Conservation (phyloP, 2,888 invertebrate genomes). For the Plagiodera versicolora region DNA sequence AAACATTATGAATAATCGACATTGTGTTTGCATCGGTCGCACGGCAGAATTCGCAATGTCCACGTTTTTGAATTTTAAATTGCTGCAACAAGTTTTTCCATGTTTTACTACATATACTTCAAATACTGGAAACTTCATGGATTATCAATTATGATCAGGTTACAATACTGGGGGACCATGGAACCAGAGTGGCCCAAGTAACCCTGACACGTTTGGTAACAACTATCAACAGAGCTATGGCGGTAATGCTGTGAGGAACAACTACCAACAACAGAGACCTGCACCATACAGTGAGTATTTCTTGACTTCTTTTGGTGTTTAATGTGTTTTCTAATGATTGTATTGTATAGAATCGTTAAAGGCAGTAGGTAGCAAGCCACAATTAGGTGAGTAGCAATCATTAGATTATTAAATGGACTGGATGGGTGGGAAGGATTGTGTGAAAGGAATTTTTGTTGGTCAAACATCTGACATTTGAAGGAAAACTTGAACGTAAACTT, state of each 20-base stretch:
- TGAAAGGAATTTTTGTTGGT: too few species aligned
- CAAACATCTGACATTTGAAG: too few species aligned
- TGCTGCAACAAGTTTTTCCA: too few species aligned
- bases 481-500: too few species aligned
- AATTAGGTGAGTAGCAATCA: conserved; percentile 35
- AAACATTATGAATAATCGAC: too few species aligned
- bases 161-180: conserved; percentile 58
- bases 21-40: too few species aligned
- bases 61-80: too few species aligned
- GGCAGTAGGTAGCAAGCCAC: conserved; percentile 37
- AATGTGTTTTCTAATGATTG: conserved; percentile 33
- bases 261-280: conserved; percentile 66
- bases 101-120: too few species aligned
- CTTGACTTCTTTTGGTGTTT: conserved; percentile 5
- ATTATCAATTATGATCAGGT: too few species aligned
- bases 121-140: too few species aligned
- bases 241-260: conserved; percentile 75
- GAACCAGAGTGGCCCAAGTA: conserved; percentile 51
- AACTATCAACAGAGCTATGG: conserved; percentile 80
- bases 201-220: conserved; percentile 70
- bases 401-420: conserved; percentile 11
- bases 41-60: too few species aligned
- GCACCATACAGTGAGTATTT: conserved; percentile 71
- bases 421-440: conserved; percentile 3
- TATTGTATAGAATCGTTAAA: conserved; percentile 40